These are phyloP conservation scores for Alviniconcha marisindica DNA, from an alignment of 1,140 invertebrate species.

Conservation along the genomic window DNA sequence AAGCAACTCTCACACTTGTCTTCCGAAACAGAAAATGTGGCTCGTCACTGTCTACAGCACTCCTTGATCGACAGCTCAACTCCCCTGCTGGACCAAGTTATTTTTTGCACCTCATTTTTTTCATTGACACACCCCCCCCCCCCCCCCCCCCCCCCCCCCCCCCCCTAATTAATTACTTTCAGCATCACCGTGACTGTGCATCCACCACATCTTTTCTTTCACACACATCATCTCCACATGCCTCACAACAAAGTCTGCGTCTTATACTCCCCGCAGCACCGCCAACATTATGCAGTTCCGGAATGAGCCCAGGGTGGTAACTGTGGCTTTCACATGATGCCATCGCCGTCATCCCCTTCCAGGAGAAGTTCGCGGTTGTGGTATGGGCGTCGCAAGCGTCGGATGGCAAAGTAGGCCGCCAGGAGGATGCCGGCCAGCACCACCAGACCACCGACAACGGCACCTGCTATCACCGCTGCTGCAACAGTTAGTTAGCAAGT, in stretches of 20 bases:
- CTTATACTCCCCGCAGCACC: too few species aligned
- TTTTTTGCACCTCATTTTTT: background rate
- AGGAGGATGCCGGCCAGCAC: constrained; percentile 27
- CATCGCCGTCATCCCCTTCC: constrained; percentile 39
- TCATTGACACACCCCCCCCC: background rate
- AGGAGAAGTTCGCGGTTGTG: constrained; percentile 33
- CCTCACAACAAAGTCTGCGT: too few species aligned
- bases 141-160: background rate
- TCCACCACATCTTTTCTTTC: background rate
- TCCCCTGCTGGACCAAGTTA: too few species aligned
- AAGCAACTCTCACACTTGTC: too few species aligned
- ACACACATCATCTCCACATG: background rate
- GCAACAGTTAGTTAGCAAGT: too few species aligned
- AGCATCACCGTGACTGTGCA: background rate
- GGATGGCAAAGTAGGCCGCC: constrained; percentile 31
- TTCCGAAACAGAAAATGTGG: too few species aligned
- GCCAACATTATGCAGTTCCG: too few species aligned
- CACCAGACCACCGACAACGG: constrained; percentile 29
- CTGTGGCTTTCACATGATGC: constrained; percentile 30
- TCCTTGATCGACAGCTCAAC: too few species aligned
- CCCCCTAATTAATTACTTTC: background rate
- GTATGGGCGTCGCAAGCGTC: constrained; percentile 30
- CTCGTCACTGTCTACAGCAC: too few species aligned
- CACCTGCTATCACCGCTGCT: constrained; percentile 31
- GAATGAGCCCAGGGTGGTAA: too few species aligned